phyloP scores from a whole-genome alignment of 2,113 vertebrate genomes.

The Balaeniceps rex region DNA sequence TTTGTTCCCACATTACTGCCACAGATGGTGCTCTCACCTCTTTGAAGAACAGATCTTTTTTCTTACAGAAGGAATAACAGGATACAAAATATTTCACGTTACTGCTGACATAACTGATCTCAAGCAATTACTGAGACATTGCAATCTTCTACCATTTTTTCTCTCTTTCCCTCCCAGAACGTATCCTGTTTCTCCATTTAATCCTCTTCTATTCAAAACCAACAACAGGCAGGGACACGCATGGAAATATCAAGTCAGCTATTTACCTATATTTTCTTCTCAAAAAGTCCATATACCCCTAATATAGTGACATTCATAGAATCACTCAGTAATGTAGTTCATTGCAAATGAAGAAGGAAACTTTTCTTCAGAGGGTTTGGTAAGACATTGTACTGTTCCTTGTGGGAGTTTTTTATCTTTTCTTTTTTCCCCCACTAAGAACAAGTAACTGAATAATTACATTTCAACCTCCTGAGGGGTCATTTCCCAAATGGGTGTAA shows the following conservation, averaged over 20 bases:
- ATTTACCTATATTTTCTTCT: not conserved
- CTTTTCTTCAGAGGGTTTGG: not conserved
- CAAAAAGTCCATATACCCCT: not conserved
- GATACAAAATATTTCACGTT: constrained; percentile 25
- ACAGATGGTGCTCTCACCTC: constrained; percentile 7
- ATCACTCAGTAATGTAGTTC: not conserved
- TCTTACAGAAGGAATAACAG: constrained; percentile 16
- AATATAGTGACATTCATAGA: not conserved
- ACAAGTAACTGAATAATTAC: not conserved
- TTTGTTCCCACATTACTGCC: not conserved
- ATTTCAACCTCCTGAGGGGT: not conserved
- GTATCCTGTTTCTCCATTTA: not conserved
- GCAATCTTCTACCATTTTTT: not conserved
- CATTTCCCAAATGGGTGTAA: not conserved
- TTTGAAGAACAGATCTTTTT: constrained; percentile 9
- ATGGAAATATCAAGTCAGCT: not conserved
- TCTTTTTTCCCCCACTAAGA: not conserved
- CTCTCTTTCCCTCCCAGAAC: not conserved
- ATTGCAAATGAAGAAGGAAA: not conserved
- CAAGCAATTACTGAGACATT: not conserved
- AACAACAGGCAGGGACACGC: not conserved
- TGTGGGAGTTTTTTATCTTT: not conserved
- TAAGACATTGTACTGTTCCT: not conserved
- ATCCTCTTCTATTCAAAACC: not conserved
- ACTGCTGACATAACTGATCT: constrained; percentile 5